Conservation (phyloP, 1,140 invertebrate genomes). For the Heliconius eleuchia region DNA sequence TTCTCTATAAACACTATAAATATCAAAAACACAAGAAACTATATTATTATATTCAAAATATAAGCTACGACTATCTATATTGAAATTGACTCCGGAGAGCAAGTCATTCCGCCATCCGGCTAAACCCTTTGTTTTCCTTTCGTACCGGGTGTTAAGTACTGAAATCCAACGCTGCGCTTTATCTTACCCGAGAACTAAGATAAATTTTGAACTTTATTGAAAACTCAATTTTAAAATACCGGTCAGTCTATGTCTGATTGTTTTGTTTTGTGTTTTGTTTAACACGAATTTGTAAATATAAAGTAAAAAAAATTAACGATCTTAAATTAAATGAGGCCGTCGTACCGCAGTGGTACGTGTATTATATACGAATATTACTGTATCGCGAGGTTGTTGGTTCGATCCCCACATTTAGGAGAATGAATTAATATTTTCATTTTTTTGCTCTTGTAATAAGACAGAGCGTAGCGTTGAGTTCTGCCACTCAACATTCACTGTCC, state of each 20-base stretch:
- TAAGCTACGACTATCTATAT: background rate
- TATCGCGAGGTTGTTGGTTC: too few species aligned
- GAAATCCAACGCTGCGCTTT: background rate
- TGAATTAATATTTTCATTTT: too few species aligned
- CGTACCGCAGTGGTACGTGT: too few species aligned
- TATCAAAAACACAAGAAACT: background rate
- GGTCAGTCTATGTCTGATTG: background rate
- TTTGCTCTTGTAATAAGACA: too few species aligned
- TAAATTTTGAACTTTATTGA: slow-evolving; percentile 3
- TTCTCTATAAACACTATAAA: background rate
- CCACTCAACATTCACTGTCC: too few species aligned
- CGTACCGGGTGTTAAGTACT: slow-evolving; percentile 11
- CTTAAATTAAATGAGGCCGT: too few species aligned
- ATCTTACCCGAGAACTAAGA: background rate
- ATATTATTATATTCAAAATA: background rate
- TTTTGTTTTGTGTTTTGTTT: slow-evolving; percentile 2
- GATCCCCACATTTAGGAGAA: too few species aligned
- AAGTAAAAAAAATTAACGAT: too few species aligned
- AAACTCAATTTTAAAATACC: background rate
- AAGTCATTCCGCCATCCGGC: background rate
- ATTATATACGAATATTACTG: too few species aligned
- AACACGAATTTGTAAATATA: background rate
- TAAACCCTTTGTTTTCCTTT: background rate
- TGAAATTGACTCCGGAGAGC: slow-evolving; percentile 1
- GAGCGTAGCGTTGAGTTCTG: background rate